Conservation (phyloP, 2,888 invertebrate genomes). For the Cactoblastis cactorum region DNA sequence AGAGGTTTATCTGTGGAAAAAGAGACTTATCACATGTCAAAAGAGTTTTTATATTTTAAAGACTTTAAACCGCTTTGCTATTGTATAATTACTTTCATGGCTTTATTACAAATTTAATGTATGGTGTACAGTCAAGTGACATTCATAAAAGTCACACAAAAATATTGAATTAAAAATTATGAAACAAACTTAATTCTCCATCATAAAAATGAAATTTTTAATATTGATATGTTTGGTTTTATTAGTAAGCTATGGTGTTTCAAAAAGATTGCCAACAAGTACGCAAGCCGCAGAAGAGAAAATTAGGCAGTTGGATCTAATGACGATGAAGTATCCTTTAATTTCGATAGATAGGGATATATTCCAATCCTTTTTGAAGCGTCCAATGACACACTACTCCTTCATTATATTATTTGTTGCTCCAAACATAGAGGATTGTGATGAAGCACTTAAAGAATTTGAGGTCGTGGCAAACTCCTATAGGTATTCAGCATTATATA, state of each 20-base stretch:
- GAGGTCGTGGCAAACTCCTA: background rate
- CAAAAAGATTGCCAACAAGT: background rate
- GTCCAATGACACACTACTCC: background rate
- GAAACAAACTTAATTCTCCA: too few species aligned
- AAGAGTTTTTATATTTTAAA: too few species aligned
- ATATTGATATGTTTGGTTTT: background rate
- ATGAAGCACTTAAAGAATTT: background rate
- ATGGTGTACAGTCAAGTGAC: too few species aligned
- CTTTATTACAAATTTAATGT: too few species aligned
- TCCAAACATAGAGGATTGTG: background rate
- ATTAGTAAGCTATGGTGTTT: background rate
- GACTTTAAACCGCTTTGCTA: too few species aligned
- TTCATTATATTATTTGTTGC: background rate
- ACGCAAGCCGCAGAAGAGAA: background rate
- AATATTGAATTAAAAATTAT: too few species aligned
- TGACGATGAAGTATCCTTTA: background rate
- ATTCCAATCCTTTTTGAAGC: background rate
- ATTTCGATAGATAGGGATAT: background rate
- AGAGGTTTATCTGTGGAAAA: too few species aligned
- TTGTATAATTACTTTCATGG: too few species aligned
- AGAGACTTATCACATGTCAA: too few species aligned
- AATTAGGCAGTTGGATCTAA: background rate
- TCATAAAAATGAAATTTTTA: background rate
- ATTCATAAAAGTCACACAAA: too few species aligned
- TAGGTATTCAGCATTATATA: background rate